Evolutionary conservation across 2,113 vertebrate genomes (phyloP).

Genomic region (Danionella cerebrum): DNA sequence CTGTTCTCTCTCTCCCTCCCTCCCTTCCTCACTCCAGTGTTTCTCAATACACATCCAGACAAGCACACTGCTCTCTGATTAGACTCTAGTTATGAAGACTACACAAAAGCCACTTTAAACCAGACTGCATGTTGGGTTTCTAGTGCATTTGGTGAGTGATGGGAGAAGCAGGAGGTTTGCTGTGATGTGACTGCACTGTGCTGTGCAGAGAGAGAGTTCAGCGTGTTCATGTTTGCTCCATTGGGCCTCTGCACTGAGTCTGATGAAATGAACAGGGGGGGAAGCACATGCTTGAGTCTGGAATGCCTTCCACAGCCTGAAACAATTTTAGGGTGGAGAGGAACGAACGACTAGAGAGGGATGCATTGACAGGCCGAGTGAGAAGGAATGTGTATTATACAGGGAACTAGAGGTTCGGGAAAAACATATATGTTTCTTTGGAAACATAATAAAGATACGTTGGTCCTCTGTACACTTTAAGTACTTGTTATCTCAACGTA

Average conservation of each 20-base stretch:
- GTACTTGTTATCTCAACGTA: too few species aligned
- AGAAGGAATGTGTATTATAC: neutral
- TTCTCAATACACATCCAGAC: slow-evolving; percentile 18
- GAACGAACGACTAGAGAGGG: neutral
- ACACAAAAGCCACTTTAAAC: neutral
- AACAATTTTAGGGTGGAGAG: slow-evolving; percentile 38
- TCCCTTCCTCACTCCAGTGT: slow-evolving; percentile 3
- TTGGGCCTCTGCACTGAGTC: slow-evolving; percentile 31
- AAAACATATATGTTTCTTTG: neutral
- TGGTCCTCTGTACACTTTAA: neutral
- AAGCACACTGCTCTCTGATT: slow-evolving; percentile 23
- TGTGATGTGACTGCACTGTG: neutral
- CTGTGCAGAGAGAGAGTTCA: neutral
- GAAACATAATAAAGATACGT: neutral
- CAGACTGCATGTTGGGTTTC: slow-evolving; percentile 7
- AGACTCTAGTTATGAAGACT: neutral
- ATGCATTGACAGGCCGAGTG: neutral
- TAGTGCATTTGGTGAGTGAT: neutral
- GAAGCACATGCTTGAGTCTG: slow-evolving; percentile 37
- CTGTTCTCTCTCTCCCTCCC: slow-evolving; percentile 37
- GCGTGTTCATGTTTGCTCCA: slow-evolving; percentile 14
- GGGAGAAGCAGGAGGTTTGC: neutral
- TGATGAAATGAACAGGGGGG: slow-evolving; percentile 19
- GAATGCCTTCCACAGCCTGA: slow-evolving; percentile 43
- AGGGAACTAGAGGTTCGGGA: neutral